Percentiles rank a stretch among this genome's conserved stretches.
Conservation (phyloP, 1,140 invertebrate genomes). For the Chelonus insularis region DNA sequence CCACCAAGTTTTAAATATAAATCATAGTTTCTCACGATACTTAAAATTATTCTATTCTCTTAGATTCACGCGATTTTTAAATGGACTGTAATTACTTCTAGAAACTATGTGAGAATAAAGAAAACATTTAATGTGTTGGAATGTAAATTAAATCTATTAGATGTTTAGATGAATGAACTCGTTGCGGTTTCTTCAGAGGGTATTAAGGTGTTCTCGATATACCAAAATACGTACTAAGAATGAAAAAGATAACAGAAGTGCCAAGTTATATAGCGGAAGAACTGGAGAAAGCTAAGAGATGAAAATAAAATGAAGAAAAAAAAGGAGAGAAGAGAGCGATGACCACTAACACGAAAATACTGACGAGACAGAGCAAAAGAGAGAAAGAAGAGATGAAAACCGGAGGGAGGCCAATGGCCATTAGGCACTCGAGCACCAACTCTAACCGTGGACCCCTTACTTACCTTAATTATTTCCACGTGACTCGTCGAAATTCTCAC, state of each 20-base stretch:
- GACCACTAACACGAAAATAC: conserved; percentile 22
- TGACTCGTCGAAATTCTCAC: conserved; percentile 56
- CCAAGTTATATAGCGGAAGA: conserved; percentile 12
- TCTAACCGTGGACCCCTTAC: conserved; percentile 44
- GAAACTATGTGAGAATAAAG: conserved; percentile 2
- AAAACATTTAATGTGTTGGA: background rate
- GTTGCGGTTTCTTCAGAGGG: background rate
- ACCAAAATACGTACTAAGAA: background rate
- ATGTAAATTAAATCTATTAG: conserved; percentile 15
- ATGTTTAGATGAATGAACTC: background rate
- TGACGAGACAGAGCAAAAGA: conserved; percentile 10
- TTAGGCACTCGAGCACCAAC: conserved; percentile 41
- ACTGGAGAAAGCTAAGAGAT: conserved; percentile 9
- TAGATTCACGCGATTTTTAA: conserved; percentile 12
- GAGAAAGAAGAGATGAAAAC: conserved; percentile 25
- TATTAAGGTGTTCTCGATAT: conserved; percentile 14
- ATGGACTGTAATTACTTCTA: background rate
- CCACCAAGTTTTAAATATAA: background rate
- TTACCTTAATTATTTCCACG: conserved; percentile 59
- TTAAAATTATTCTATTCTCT: background rate
- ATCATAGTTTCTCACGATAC: background rate
- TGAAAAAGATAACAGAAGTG: conserved; percentile 28
- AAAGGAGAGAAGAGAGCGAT: conserved; percentile 28
- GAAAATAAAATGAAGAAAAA: conserved; percentile 23
- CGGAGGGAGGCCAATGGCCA: conserved; percentile 39